Evolutionary conservation across 2,797 vertebrate genomes (phyloP).

Genomic region (Poecilia gillii): DNA sequence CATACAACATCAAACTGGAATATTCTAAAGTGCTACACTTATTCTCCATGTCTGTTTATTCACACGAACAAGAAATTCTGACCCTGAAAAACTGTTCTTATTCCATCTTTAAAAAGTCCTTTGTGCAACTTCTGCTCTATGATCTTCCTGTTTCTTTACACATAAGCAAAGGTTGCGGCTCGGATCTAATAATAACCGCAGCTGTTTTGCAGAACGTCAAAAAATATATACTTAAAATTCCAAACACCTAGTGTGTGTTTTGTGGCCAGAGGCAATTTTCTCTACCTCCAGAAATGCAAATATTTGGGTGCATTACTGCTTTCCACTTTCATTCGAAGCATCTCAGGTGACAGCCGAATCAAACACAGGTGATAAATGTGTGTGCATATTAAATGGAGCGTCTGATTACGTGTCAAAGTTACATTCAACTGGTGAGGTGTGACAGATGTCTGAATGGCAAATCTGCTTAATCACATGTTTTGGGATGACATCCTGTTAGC

Average conservation of each 20-base stretch:
- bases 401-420: slow-evolving; percentile 71
- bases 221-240: slow-evolving; percentile 45
- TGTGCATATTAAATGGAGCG: slow-evolving; percentile 64
- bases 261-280: slow-evolving; percentile 48
- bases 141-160: background rate
- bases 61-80: background rate
- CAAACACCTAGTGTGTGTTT: slow-evolving; percentile 42
- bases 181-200: slow-evolving; percentile 12
- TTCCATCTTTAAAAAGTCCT: background rate
- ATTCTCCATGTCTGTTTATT: background rate
- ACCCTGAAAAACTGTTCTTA: background rate
- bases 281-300: slow-evolving; percentile 47
- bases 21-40: background rate
- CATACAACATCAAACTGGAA: background rate
- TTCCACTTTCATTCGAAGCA: slow-evolving; percentile 7
- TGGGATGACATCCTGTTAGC: slow-evolving; percentile 64
- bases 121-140: slow-evolving; percentile 1
- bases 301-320: slow-evolving; percentile 43
- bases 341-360: slow-evolving; percentile 65
- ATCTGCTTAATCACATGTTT: slow-evolving; percentile 72
- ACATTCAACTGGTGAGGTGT: slow-evolving; percentile 63
- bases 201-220: slow-evolving; percentile 38
- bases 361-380: slow-evolving; percentile 75
- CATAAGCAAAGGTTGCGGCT: slow-evolving; percentile 3
- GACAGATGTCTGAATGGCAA: slow-evolving; percentile 74